Percentiles rank a stretch among this genome's conserved stretches.
Evolutionary conservation across 1,140 invertebrate species (phyloP).

Genomic region (Proctacanthus coquilletti): DNA sequence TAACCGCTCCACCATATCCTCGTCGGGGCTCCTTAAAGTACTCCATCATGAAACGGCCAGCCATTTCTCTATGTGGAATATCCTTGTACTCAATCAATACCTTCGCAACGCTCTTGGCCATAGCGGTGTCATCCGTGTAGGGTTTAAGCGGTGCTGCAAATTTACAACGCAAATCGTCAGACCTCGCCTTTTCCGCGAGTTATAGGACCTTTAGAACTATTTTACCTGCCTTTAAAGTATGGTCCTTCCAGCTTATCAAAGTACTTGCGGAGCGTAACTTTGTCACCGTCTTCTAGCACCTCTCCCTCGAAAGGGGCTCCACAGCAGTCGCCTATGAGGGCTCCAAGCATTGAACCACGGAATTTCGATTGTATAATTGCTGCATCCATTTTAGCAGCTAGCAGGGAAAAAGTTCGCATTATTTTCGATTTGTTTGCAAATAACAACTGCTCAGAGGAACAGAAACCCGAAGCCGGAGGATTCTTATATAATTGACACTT

Average conservation of each 20-base stretch:
- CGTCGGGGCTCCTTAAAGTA: slow-evolving; percentile 46
- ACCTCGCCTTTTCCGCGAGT: too few species aligned
- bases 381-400: too few species aligned
- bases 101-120: slow-evolving; percentile 48
- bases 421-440: too few species aligned
- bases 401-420: too few species aligned
- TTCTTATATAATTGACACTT: too few species aligned
- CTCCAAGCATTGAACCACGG: slow-evolving; percentile 49
- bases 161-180: not conserved
- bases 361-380: slow-evolving; percentile 39
- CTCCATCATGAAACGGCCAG: slow-evolving; percentile 47
- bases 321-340: slow-evolving; percentile 55
- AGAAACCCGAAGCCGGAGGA: too few species aligned
- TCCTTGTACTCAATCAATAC: slow-evolving; percentile 45
- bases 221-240: slow-evolving; percentile 35
- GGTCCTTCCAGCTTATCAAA: slow-evolving; percentile 42
- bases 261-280: slow-evolving; percentile 39
- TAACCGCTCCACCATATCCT: slow-evolving; percentile 49
- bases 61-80: slow-evolving; percentile 39
- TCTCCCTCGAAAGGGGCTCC: slow-evolving; percentile 55
- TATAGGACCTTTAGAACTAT: too few species aligned
- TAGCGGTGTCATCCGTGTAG: slow-evolving; percentile 66
- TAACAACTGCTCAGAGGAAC: too few species aligned
- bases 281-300: slow-evolving; percentile 30
- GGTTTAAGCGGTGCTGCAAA: slow-evolving; percentile 41